Evolutionary conservation across 2,113 vertebrate species (phyloP).

Genomic region (Phalacrocorax aristotelis): DNA sequence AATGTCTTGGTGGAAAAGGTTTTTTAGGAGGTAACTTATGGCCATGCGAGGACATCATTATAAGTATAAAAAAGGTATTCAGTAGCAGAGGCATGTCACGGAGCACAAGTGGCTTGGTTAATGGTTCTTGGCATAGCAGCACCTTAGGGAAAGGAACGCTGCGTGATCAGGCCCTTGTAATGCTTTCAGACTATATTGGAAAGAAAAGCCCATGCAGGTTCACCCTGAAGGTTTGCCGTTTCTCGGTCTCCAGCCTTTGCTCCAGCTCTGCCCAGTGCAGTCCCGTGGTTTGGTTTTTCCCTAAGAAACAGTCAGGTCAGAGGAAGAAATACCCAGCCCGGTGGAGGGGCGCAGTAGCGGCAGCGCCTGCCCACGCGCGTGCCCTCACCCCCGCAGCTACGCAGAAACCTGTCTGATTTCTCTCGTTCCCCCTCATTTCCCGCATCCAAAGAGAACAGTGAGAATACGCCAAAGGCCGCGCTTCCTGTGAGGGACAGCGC

Average conservation of each 20-base stretch:
- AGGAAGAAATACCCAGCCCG: fast-evolving
- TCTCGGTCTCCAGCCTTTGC: not conserved
- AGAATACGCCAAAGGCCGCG: not conserved
- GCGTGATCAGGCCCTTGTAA: not conserved
- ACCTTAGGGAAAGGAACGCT: not conserved
- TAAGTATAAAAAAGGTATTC: not conserved
- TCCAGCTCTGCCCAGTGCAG: not conserved
- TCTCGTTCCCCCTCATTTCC: not conserved
- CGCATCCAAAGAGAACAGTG: fast-evolving
- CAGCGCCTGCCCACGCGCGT: fast-evolving
- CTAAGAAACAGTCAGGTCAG: not conserved
- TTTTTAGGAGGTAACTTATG: not conserved
- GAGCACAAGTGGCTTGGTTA: not conserved
- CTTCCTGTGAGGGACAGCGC: not conserved
- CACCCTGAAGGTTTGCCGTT: fast-evolving
- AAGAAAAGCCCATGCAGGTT: fast-evolving
- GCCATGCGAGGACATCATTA: not conserved
- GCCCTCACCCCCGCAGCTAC: not conserved
- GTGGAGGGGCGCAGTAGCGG: fast-evolving
- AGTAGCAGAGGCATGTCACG: not conserved
- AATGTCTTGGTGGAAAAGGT: not conserved
- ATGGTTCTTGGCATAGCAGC: not conserved
- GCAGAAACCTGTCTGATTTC: not conserved
- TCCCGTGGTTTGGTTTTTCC: too few relatives aligned
- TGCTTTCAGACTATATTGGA: fast-evolving